A percentile compares a stretch with the other conserved stretches of the same genome.
phyloP scores from a whole-genome alignment of 2,888 invertebrate species.

The Agapetus fuscipes region DNA sequence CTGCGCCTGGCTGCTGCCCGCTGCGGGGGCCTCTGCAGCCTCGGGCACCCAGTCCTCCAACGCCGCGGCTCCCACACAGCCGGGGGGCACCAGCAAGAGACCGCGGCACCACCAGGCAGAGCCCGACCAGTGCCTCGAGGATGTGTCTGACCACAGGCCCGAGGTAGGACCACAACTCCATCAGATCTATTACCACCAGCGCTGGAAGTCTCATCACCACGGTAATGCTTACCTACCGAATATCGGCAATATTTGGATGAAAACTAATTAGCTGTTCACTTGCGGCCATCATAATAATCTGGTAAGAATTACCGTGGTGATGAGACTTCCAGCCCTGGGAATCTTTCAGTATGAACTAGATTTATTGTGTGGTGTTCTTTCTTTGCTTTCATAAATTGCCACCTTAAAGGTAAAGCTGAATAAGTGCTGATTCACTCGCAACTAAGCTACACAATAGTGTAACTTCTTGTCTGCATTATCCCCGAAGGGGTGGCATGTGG shows the following conservation, averaged over 20 bases:
- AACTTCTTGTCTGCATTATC: too few species aligned
- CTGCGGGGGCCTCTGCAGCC: constrained; percentile 25
- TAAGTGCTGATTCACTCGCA: too few species aligned
- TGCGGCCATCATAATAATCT: too few species aligned
- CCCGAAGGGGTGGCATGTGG: too few species aligned
- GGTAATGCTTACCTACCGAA: too few species aligned
- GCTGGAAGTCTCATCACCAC: too few species aligned
- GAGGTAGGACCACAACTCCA: neutral
- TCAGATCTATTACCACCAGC: neutral
- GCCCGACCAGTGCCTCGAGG: constrained; percentile 11
- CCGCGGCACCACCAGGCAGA: constrained; percentile 7
- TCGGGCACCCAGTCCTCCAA: constrained; percentile 21
- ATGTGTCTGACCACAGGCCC: constrained; percentile 10
- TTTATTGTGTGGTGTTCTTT: neutral
- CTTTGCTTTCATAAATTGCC: too few species aligned
- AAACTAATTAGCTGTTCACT: too few species aligned
- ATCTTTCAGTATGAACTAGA: neutral
- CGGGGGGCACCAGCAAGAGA: constrained; percentile 28
- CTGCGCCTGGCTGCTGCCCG: constrained; percentile 33
- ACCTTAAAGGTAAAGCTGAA: too few species aligned
- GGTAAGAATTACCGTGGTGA: too few species aligned
- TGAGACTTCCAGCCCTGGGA: neutral
- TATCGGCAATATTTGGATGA: too few species aligned
- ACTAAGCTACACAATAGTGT: too few species aligned
- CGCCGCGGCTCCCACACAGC: constrained; percentile 25